A percentile compares a stretch with the other conserved stretches of the same genome.
Conservation (phyloP, 1,140 invertebrate genomes). For the Solen grandis region DNA sequence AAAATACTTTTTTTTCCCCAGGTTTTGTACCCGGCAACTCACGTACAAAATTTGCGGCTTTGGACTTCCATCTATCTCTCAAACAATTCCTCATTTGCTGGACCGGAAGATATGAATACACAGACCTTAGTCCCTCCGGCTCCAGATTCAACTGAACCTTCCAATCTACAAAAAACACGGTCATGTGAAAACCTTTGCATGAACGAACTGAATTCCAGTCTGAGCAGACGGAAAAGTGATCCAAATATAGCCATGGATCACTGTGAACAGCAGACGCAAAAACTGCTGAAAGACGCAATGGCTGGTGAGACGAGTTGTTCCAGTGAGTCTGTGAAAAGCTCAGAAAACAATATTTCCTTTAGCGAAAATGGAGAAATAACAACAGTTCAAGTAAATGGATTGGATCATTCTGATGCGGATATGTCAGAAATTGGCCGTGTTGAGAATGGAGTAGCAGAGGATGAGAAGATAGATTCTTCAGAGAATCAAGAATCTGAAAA, state of each 20-base stretch:
- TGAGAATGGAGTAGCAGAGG: background rate
- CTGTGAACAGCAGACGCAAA: constrained; percentile 55
- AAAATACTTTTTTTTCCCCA: constrained; percentile 80
- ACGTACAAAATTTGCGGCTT: constrained; percentile 89
- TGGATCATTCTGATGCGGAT: constrained; percentile 15
- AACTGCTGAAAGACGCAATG: constrained; percentile 48
- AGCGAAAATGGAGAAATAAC: constrained; percentile 38
- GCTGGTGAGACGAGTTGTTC: constrained; percentile 36
- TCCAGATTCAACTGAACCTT: constrained; percentile 50
- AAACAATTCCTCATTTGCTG: constrained; percentile 69
- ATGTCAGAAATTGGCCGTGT: too few relatives aligned
- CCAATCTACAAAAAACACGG: constrained; percentile 78
- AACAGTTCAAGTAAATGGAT: constrained; percentile 32
- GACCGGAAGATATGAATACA: constrained; percentile 65
- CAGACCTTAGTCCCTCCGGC: constrained; percentile 50
- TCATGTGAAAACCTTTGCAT: constrained; percentile 87
- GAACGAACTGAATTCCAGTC: constrained; percentile 84
- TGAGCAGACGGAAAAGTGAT: constrained; percentile 89
- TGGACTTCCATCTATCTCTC: constrained; percentile 92
- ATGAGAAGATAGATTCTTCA: background rate
- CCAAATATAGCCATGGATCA: constrained; percentile 84
- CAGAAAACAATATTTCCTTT: constrained; percentile 34
- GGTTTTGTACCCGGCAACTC: constrained; percentile 93
- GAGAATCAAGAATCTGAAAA: constrained; percentile 1
- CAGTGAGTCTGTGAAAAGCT: constrained; percentile 42